These are phyloP conservation scores for Tyrannus savana DNA, from an alignment of 2,113 vertebrate genomes.

Conservation along the genomic window DNA sequence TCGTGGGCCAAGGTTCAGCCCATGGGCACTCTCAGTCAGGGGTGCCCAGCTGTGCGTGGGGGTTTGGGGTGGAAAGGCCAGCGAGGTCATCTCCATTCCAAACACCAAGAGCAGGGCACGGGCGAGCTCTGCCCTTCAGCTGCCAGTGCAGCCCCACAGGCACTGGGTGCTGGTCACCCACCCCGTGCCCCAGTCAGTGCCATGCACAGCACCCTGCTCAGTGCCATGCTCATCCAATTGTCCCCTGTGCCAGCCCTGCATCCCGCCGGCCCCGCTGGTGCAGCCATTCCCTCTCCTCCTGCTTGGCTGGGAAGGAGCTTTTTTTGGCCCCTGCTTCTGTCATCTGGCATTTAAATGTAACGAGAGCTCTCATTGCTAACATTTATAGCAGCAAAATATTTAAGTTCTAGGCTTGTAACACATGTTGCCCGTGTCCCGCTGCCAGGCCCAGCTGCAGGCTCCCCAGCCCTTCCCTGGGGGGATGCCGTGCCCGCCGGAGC, in stretches of 20 bases:
- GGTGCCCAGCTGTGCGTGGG: not conserved
- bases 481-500: fast-evolving
- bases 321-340: constrained; percentile 72
- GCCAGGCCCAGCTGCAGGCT: constrained; percentile 46
- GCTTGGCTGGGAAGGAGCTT: constrained; percentile 53
- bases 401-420: constrained; percentile 44
- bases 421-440: not conserved
- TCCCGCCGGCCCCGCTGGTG: constrained; percentile 28
- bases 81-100: not conserved
- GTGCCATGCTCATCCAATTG: not conserved
- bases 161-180: fast-evolving
- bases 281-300: constrained; percentile 30
- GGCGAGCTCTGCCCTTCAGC: not conserved
- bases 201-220: not conserved
- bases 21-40: constrained; percentile 15
- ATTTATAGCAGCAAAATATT: constrained; percentile 69
- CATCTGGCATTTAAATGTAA: constrained; percentile 74
- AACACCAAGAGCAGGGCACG: not conserved
- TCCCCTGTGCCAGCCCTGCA: constrained; percentile 33
- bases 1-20: constrained; percentile 45
- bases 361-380: constrained; percentile 57
- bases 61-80: constrained; percentile 10
- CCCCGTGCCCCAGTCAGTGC: fast-evolving
- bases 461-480: not conserved
- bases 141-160: fast-evolving